Evolutionary conservation across 2,888 invertebrate genomes (phyloP), one percentile per base, ranked within the genome.

Genomic region (Gymnoscelis rufifasciata): DNA sequence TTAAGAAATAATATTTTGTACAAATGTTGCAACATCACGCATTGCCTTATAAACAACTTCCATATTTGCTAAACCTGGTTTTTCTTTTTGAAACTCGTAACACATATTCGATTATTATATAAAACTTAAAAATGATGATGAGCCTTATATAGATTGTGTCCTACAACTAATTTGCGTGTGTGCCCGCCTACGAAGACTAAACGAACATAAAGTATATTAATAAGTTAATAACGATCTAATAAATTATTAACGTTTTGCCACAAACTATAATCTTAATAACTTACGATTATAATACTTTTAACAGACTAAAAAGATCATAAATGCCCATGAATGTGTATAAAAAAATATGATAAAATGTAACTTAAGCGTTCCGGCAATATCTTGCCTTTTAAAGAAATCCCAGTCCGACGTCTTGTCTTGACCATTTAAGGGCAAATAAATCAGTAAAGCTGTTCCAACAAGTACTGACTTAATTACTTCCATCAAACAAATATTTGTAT

Each of bases 61-160:
- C 43, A 41, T 51, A 53, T 38, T 10, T 27, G 45, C 29, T 26
- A 15, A 26, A 24, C 38, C 43, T 38, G 51, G 36, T 47, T 59
- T 56, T 49, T 54, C 56, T 43, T 52, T 54, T 41, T 47, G 30
- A 54, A 48, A 43, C 46, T 28, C 10, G 45, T 41, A 55, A 42
- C 39, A 45, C 46, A 54, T 50, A 49, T 56, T 54, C 10, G 39
- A 41, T 51, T 61, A 54, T 59, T 60, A 2, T 3, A 70, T 61
- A 65, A 72, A 64, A 19, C 11, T 47, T 60, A 66, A 66, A 57
- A 49, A 44, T 61, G 64, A 64, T 66, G 55, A 57, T 61, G n/a
- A n/a, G n/a, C 83, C 81, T 69, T 81, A 81, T 73, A 83, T 74
- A 83, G 83, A 76, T 79, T 74, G 71, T 79, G 83, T 73, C 60